Evolutionary conservation across 2,888 invertebrate genomes (phyloP), one percentile per base, ranked within the genome.

Genomic region (Caenorhabditis macrosperma): DNA sequence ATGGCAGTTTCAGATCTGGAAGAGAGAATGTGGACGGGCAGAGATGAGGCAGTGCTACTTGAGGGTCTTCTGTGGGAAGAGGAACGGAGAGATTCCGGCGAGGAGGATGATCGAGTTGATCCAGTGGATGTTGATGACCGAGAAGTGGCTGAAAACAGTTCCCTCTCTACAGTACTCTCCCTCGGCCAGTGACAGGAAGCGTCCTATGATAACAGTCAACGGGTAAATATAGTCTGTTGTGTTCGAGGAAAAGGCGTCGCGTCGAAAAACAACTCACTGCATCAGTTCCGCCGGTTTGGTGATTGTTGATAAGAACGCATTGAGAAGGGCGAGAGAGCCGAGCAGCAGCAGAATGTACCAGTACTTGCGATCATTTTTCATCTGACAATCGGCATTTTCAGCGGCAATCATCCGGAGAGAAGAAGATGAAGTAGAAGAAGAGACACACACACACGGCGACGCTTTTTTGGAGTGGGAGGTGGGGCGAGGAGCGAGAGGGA

Each of bases 61-160:
- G 30, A 77, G 57, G 0, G 77, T 69, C 24, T 77, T 77, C 35
- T 77, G 68, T 20, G 66, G 71, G 30, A 79, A 74, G 1, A 79
- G 6, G 35, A 79, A 59, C 2, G 78, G 78, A 10, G 74, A 30
- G n/a, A 79, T 15, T 2, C 74, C 78, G 12, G 78, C 78, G 7
- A 74, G 5, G 1, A 79, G 46, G 10, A 74, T 79, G n/a, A 79
- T 63, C 1, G 78, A 63, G 50, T 67, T 74, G 48, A 79, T 79
- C 78, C 78, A 79, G 20, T 79, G 78, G 44, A 79, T 60, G 22
- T 66, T 74, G n/a, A 79, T 74, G 41, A 79, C 78, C n/a, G 68
- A 72, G 33, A 77, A 68, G 17, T 77, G 77, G 22, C 77, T 77
- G 77, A 55, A 76, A 66, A n/a, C n/a, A n/a, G n/a, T n/a, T n/a